Base-by-base conservation (phyloP, 2,113 vertebrate species). In the Oncorhynchus masou region DNA sequence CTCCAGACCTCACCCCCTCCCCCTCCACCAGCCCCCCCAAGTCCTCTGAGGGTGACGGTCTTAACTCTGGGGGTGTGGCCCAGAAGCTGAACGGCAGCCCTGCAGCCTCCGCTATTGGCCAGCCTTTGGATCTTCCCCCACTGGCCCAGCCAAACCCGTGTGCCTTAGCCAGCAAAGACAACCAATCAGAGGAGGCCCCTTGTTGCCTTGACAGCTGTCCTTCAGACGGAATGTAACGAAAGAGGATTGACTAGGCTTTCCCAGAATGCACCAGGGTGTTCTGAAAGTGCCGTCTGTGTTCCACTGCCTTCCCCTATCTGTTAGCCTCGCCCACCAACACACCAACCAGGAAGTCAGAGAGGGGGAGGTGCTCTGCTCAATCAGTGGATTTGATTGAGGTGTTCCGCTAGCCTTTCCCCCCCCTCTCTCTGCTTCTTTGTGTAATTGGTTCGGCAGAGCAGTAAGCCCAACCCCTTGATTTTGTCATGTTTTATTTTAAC, bases 131-230 rank as follows among this genome's bases (percentile, higher is more conserved):
- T 92, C 89, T 93, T 88, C 88, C 88, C 88, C 84, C 90, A 85
- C 89, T 88, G 89, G 92, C 88, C 84, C 93, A 94, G 92, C 95
- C 93, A 93, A 94, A 91, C 95, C 92, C 84, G 75, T 95, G 95
- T 95, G 95, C 95, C 95, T 96, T 97, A 94, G 92, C 91, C 93
- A 96, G 92, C 94, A 95, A 90, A 94, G 94, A 94, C 87, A 94
- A 92, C 93, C 94, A 94, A 92, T 94, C 94, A 90, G 93, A 93
- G 79, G 95, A 92, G 91, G 87, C 86, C 90, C 90, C 92, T 88
- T 89, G 75, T 92, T 94, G 94, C 91, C 92, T 91, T 87, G 95
- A 96, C 77, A 93, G 94, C 88, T 95, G 95, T 91, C 92, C 94
- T 86, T 94, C 93, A 88, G 93, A 93, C 82, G 90, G 92, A 89